These are phyloP conservation scores for Stenoptilia bipunctidactyla DNA, from an alignment of 2,888 invertebrate genomes.

Conservation along the genomic window DNA sequence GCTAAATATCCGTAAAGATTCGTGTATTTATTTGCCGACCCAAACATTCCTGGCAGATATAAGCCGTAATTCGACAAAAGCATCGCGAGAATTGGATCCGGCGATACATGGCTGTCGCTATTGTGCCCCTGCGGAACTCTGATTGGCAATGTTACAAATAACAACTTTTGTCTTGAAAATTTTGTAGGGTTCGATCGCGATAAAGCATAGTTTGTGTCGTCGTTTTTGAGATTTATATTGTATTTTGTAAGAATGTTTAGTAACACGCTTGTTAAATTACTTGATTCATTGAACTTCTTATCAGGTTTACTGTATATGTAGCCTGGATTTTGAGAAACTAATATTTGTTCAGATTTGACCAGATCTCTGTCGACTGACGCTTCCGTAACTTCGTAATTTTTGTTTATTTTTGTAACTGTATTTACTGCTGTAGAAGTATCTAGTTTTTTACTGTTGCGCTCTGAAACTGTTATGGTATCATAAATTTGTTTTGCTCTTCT, in stretches of 20 bases:
- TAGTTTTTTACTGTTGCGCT: too few species aligned
- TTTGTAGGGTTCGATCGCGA: constrained; percentile 24
- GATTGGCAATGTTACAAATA: constrained; percentile 17
- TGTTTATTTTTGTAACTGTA: too few species aligned
- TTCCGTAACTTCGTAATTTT: neutral
- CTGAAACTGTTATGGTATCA: too few species aligned
- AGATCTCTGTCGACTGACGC: neutral
- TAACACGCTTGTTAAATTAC: constrained; percentile 23
- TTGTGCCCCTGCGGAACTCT: constrained; percentile 45
- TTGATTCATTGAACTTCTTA: neutral
- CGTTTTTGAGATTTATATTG: constrained; percentile 35
- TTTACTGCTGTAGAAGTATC: too few species aligned
- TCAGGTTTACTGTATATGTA: neutral
- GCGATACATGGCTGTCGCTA: constrained; percentile 65
- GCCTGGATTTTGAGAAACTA: too few species aligned
- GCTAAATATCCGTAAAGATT: constrained; percentile 74
- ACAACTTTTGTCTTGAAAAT: neutral
- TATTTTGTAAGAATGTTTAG: constrained; percentile 37
- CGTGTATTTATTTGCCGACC: constrained; percentile 39
- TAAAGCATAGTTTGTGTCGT: constrained; percentile 37
- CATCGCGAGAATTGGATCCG: constrained; percentile 72
- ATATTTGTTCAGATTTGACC: neutral
- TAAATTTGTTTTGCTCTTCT: too few species aligned
- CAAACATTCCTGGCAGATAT: constrained; percentile 58
- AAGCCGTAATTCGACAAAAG: constrained; percentile 75